A percentile compares a stretch with the other conserved stretches of the same genome.
Conservation (phyloP, 2,888 invertebrate genomes). For the Acanthopleura granulata region DNA sequence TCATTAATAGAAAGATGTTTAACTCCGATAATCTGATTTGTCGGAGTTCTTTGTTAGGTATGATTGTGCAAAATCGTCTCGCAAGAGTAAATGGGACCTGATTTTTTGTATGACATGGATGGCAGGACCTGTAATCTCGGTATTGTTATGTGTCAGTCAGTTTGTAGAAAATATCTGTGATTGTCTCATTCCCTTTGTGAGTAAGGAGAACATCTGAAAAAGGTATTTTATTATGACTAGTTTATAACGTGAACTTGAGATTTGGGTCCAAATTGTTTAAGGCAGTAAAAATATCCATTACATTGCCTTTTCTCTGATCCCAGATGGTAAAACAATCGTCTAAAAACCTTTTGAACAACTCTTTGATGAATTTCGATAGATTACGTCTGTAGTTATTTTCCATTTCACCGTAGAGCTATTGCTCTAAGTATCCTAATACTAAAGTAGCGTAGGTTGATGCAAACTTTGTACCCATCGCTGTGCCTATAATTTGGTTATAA, state of each 20-base stretch:
- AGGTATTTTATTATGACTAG: slow-evolving; percentile 17
- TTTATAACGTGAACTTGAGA: slow-evolving; percentile 26
- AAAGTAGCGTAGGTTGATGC: slow-evolving; percentile 32
- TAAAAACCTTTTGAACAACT: slow-evolving; percentile 26
- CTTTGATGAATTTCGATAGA: not conserved
- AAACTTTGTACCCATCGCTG: slow-evolving; percentile 30
- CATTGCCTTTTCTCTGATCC: not conserved
- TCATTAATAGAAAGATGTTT: not conserved
- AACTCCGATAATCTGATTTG: not conserved
- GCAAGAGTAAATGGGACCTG: slow-evolving; percentile 24
- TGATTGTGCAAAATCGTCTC: slow-evolving; percentile 21
- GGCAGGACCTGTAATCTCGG: slow-evolving; percentile 26
- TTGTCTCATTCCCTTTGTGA: not conserved
- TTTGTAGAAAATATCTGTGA: slow-evolving; percentile 24
- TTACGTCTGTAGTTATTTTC: slow-evolving; percentile 12
- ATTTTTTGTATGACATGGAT: slow-evolving; percentile 24
- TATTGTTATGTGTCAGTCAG: slow-evolving; percentile 28
- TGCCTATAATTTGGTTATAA: slow-evolving; percentile 28
- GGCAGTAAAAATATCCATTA: slow-evolving; percentile 17
- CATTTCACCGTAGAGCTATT: slow-evolving; percentile 16
- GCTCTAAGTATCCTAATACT: slow-evolving; percentile 22
- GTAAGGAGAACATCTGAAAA: slow-evolving; percentile 22
- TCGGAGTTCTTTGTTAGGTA: slow-evolving; percentile 19
- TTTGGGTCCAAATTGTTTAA: slow-evolving; percentile 15
- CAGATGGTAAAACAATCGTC: slow-evolving; percentile 30